Conservation (phyloP, 1,140 invertebrate species). For the Melitaea cinxia region DNA sequence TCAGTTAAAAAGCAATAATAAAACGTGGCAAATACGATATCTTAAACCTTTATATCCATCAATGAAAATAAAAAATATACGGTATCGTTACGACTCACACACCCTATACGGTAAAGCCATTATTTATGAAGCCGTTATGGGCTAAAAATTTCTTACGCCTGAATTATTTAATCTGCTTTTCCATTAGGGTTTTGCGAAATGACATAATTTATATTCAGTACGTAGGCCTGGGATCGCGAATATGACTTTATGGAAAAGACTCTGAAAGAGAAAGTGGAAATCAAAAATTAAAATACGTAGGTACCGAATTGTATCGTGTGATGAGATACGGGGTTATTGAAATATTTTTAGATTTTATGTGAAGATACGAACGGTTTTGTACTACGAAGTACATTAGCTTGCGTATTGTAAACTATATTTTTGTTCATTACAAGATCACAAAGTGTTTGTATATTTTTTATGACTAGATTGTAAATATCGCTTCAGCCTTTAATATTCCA, state of each 20-base stretch:
- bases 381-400: too few species aligned
- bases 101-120: conserved; percentile 46
- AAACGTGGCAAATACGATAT: too few species aligned
- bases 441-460: too few species aligned
- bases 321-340: not conserved
- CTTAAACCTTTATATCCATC: too few species aligned
- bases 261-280: conserved; percentile 55
- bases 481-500: too few species aligned
- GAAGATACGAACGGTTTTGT: too few species aligned
- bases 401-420: too few species aligned
- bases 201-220: conserved; percentile 77
- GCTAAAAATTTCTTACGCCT: conserved; percentile 73
- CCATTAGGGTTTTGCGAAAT: conserved; percentile 76
- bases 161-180: conserved; percentile 78
- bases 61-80: conserved; percentile 6
- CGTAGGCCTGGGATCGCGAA: conserved; percentile 50
- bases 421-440: too few species aligned
- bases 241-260: conserved; percentile 70
- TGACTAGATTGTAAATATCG: too few species aligned
- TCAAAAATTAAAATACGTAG: conserved; percentile 49
- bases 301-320: not conserved
- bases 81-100: conserved; percentile 7
- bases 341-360: not conserved
- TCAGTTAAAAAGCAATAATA: too few species aligned
- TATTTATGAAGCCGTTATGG: conserved; percentile 76